These are phyloP conservation scores for Caenorhabditis becei DNA, from an alignment of 2,888 invertebrate genomes.

Conservation along the genomic window DNA sequence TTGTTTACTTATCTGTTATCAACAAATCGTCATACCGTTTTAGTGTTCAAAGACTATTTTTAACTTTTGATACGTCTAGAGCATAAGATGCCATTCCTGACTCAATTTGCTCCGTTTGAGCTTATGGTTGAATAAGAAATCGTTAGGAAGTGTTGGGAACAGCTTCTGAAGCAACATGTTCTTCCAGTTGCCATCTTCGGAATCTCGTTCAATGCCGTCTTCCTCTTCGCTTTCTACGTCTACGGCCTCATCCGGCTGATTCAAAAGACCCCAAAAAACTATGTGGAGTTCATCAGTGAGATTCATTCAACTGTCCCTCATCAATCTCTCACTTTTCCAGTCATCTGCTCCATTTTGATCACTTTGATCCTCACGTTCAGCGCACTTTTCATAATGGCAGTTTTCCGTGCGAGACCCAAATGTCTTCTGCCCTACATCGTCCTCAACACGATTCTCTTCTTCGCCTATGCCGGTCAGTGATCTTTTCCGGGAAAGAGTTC, in stretches of 20 bases:
- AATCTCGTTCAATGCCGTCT: conserved; percentile 55
- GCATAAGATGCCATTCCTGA: no score
- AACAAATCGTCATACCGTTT: no score
- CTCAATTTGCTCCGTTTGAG: no score
- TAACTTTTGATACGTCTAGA: no score
- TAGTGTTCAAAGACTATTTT: no score
- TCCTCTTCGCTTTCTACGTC: conserved; percentile 48
- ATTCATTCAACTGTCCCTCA: no score
- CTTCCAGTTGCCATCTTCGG: conserved; percentile 65
- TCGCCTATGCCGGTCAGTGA: conserved; percentile 60
- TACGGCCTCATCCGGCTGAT: conserved; percentile 48
- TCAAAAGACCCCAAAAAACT: conserved; percentile 45
- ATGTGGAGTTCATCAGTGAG: conserved; percentile 55
- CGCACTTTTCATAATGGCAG: conserved; percentile 52
- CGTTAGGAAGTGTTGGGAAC: no score
- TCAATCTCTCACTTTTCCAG: conserved; percentile 31
- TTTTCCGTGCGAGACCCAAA: conserved; percentile 53
- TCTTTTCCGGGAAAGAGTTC: neutral
- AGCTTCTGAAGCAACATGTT: no score
- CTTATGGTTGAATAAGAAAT: no score
- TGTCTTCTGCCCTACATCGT: conserved; percentile 59
- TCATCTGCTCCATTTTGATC: conserved; percentile 50
- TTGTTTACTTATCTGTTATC: no score
- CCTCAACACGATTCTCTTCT: conserved; percentile 54
- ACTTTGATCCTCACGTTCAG: conserved; percentile 37